A percentile compares a stretch with the other conserved stretches of the same genome.
Evolutionary conservation across 2,797 vertebrate genomes (phyloP).

Genomic region (Eleutherodactylus coqui): DNA sequence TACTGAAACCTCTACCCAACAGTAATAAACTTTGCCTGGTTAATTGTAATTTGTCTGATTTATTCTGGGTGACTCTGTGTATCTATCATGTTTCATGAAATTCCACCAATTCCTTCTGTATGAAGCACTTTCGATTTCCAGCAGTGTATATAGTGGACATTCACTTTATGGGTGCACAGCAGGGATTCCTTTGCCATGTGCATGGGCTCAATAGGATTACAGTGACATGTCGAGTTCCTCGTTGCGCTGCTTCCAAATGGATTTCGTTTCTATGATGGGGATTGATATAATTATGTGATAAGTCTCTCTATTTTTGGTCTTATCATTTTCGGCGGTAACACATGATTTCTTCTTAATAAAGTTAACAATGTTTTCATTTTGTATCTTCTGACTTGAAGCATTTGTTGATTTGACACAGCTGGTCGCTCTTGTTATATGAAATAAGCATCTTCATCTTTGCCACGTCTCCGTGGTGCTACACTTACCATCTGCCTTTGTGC

Average conservation of each 20-base stretch:
- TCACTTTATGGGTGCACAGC: no score
- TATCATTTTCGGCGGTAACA: background rate
- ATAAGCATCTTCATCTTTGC: conserved; percentile 39
- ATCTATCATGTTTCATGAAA: no score
- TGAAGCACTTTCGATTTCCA: no score
- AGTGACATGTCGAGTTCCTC: no score
- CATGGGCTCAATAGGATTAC: no score
- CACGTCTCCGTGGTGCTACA: conserved; percentile 51
- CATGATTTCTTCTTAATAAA: conserved; percentile 16
- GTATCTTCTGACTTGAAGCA: background rate
- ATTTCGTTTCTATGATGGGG: background rate
- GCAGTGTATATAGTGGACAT: no score
- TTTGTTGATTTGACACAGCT: conserved; percentile 37
- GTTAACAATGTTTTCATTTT: background rate
- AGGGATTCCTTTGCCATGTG: no score
- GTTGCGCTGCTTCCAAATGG: background rate
- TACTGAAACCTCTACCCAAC: no score
- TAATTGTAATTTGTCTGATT: no score
- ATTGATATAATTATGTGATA: background rate
- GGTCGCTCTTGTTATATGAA: conserved; percentile 26
- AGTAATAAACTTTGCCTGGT: no score
- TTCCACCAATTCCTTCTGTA: no score
- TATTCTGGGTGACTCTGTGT: no score
- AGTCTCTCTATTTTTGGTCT: background rate
- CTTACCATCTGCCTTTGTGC: conserved; percentile 59